Conservation (phyloP, 2,888 invertebrate species). For the Cremastinae sp. region DNA sequence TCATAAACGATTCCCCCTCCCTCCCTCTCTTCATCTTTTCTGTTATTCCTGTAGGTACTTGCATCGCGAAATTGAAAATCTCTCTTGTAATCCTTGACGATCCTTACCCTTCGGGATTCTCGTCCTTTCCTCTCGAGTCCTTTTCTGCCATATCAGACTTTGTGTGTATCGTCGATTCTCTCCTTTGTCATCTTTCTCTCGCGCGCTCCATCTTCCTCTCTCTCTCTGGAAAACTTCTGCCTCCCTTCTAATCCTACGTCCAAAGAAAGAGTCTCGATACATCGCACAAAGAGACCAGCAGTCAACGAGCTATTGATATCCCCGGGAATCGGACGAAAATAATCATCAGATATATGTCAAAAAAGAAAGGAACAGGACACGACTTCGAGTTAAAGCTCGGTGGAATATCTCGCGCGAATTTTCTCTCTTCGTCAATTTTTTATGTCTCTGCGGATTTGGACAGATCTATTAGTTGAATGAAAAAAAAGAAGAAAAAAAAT, state of each 20-base stretch:
- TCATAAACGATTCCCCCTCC: conserved; percentile 65
- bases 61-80: conserved; percentile 73
- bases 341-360: conserved; percentile 49
- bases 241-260: conserved; percentile 17
- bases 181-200: conserved; percentile 16
- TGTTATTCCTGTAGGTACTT: conserved; percentile 73
- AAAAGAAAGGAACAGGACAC: conserved; percentile 14
- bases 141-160: conserved; percentile 13
- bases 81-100: conserved; percentile 62
- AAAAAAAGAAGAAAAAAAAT: too few species aligned
- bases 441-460: too few species aligned
- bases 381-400: neutral
- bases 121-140: conserved; percentile 15
- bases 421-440: neutral
- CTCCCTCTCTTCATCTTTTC: conserved; percentile 75
- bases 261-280: conserved; percentile 22
- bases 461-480: too few species aligned
- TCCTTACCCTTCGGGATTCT: conserved; percentile 51
- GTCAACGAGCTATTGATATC: conserved; percentile 19
- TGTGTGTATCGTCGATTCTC: conserved; percentile 2
- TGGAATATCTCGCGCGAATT: neutral
- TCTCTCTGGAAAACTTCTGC: conserved; percentile 7
- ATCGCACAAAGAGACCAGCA: conserved; percentile 32
- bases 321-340: conserved; percentile 45
- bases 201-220: conserved; percentile 5